Evolutionary conservation across 2,888 invertebrate species (phyloP).

Genomic region (Apoderus coryli): DNA sequence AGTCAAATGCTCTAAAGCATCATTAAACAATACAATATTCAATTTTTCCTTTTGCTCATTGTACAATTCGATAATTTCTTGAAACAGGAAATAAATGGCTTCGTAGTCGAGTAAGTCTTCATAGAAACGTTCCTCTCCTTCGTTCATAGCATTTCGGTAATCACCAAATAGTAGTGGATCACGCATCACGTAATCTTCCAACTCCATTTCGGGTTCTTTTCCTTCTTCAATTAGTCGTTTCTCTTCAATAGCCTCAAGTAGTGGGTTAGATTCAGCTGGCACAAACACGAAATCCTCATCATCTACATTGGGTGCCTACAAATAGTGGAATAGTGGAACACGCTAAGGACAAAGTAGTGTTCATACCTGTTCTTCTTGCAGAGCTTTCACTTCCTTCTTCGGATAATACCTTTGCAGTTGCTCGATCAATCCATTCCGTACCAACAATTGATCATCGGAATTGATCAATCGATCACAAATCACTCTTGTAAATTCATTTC

Average conservation of each 20-base stretch:
- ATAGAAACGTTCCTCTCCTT: constrained; percentile 65
- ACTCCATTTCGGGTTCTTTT: constrained; percentile 31
- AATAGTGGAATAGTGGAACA: no score
- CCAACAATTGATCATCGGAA: constrained; percentile 46
- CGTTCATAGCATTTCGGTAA: constrained; percentile 70
- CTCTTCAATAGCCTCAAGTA: no score
- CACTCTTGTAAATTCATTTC: constrained; percentile 78
- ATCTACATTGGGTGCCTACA: constrained; percentile 12
- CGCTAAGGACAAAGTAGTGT: no score
- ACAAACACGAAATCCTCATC: constrained; percentile 20
- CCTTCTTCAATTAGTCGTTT: constrained; percentile 17
- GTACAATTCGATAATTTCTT: constrained; percentile 81
- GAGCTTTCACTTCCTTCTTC: constrained; percentile 32
- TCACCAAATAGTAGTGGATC: constrained; percentile 83
- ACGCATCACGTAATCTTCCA: constrained; percentile 54
- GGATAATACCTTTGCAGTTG: constrained; percentile 47
- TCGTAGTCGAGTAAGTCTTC: constrained; percentile 85
- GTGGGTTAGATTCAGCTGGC: constrained; percentile 13
- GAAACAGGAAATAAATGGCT: constrained; percentile 73
- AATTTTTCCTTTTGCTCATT: constrained; percentile 61
- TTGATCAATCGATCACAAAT: constrained; percentile 77
- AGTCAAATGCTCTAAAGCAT: constrained; percentile 81
- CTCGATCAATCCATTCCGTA: constrained; percentile 43
- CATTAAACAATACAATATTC: constrained; percentile 78
- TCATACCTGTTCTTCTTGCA: no score